These are phyloP conservation scores for Pipra filicauda DNA, from an alignment of 2,113 vertebrate genomes.

Conservation along the genomic window DNA sequence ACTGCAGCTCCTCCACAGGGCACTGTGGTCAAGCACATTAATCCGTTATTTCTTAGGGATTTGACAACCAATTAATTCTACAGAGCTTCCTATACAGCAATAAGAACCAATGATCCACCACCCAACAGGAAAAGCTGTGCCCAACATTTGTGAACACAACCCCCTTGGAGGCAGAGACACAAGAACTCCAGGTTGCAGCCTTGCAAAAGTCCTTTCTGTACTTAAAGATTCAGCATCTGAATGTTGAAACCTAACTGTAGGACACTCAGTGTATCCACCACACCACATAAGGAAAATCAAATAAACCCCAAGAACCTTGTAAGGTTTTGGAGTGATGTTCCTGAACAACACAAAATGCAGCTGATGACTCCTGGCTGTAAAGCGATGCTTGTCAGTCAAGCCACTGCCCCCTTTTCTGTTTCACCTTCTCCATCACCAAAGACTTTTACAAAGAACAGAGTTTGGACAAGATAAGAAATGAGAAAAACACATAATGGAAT, in stretches of 20 bases:
- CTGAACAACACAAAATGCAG: neutral
- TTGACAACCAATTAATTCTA: constrained; percentile 94
- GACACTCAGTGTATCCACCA: neutral
- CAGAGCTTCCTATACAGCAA: constrained; percentile 76
- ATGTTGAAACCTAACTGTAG: neutral
- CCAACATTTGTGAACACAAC: constrained; percentile 51
- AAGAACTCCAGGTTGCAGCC: constrained; percentile 34
- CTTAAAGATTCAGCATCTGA: neutral
- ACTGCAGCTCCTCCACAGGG: constrained; percentile 76
- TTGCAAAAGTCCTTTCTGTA: neutral
- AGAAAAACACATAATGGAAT: neutral
- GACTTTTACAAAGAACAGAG: constrained; percentile 21
- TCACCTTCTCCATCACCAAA: constrained; percentile 17
- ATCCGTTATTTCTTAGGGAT: constrained; percentile 89
- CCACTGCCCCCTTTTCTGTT: neutral
- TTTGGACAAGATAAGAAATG: constrained; percentile 4
- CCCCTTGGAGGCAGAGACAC: constrained; percentile 52
- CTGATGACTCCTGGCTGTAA: neutral
- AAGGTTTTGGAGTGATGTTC: neutral
- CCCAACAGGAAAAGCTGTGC: constrained; percentile 34
- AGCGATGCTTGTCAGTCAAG: neutral
- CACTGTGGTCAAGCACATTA: constrained; percentile 83
- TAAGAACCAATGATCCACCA: constrained; percentile 65
- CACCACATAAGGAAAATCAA: neutral
- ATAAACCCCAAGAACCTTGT: neutral